These are phyloP conservation scores for Melopsittacus undulatus DNA, from an alignment of 2,797 vertebrate genomes.

Conservation along the genomic window DNA sequence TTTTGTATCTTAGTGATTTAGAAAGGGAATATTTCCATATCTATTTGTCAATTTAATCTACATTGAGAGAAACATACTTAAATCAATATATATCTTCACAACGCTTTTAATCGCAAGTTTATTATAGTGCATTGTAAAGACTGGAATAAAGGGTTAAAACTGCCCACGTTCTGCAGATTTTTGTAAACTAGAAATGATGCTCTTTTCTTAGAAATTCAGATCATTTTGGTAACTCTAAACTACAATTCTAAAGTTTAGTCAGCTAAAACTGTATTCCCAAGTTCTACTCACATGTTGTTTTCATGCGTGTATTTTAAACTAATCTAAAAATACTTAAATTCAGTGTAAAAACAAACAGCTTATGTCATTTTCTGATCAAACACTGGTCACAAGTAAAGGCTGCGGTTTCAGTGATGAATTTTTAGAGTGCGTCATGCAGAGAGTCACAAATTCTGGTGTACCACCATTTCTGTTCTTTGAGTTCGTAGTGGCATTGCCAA, in stretches of 20 bases:
- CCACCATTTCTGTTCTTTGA: not conserved
- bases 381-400: not conserved
- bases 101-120: not conserved
- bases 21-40: not conserved
- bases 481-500: not conserved
- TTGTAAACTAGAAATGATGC: not conserved
- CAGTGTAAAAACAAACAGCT: slow-evolving; percentile 38
- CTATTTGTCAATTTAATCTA: not conserved
- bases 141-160: not conserved
- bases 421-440: not conserved
- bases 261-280: not conserved
- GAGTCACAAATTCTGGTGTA: not conserved
- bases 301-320: slow-evolving; percentile 16
- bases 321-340: slow-evolving; percentile 44
- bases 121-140: not conserved
- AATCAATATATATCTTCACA: not conserved
- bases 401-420: slow-evolving; percentile 18
- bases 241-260: not conserved
- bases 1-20: not conserved
- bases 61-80: not conserved
- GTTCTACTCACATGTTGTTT: not conserved
- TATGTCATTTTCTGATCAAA: slow-evolving; percentile 11
- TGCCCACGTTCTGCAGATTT: not conserved
- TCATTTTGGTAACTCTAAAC: not conserved
- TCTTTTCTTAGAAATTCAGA: not conserved